Evolutionary conservation across 2,797 vertebrate species (phyloP), one percentile per base, ranked within the genome.

Genomic region (Pogonophryne albipinna): DNA sequence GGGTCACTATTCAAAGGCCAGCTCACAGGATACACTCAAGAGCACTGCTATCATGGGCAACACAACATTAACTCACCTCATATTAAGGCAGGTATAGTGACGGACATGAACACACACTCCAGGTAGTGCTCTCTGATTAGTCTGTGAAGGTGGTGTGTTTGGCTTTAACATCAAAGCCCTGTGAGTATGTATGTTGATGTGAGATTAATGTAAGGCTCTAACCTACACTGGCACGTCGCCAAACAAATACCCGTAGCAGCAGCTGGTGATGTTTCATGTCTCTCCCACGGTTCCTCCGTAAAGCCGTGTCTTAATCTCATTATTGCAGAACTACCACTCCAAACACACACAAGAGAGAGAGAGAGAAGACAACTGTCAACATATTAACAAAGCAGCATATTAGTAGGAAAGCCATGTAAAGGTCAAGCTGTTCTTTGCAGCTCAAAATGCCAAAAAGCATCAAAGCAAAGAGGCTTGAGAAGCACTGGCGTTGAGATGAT

Each of bases 261-360:
- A 71, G 60, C 58, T 58, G 49, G 41, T 47, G 61, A 56, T 38
- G 60, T 74, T 63, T 71, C 56, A 57, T 23, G 14, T 17, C 51
- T 17, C 62, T 82, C 69, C 61, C 10, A 10, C 12, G 20, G 50
- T 59, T 63, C 61, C 49, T 60, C 42, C 61, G 60, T 42, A 60
- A 85, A 70, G 62, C 66, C 41, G 34, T 7, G 67, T 76, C 46
- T 80, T 79, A 81, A 81, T 88, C 74, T 77, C 65, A 75, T 49
- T 58, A 47, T 7, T 53, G 42, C 31, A 50, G 63, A 80, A 71
- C 77, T 50, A 80, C 47, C 47, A 79, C 74, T 56, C 19, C 31
- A 55, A 44, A 23, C 56, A 50, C 46, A 74, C 52, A 59, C 13
- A 4, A n/a, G 62, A 50, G 23, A 74, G n/a, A n/a, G n/a, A n/a